Evolutionary conservation across 2,797 vertebrate species (phyloP).

Genomic region (Forpus xanthops): DNA sequence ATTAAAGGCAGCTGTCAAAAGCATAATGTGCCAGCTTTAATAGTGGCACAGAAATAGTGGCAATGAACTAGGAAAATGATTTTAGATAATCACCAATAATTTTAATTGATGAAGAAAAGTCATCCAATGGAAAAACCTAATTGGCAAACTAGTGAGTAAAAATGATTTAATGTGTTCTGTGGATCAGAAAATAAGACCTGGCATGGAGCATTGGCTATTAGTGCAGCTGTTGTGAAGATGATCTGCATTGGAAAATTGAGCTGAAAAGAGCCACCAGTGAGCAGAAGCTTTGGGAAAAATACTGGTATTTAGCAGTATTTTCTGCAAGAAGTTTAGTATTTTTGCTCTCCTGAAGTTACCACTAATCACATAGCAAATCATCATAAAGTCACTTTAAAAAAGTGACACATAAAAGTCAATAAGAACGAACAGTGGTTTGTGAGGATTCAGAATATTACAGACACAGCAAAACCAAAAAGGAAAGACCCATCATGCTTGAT

Average conservation of each 20-base stretch:
- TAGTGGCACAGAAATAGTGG: conserved; percentile 33
- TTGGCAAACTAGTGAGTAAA: conserved; percentile 71
- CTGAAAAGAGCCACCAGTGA: conserved; percentile 17
- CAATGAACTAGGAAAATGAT: conserved; percentile 71
- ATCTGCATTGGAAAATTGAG: conserved; percentile 30
- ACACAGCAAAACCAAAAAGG: background rate
- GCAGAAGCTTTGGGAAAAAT: background rate
- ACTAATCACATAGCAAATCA: background rate
- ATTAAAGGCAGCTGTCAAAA: conserved; percentile 42
- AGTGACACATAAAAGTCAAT: background rate
- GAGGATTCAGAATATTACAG: background rate
- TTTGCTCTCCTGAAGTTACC: background rate
- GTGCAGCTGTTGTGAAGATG: conserved; percentile 56
- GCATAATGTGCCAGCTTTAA: conserved; percentile 9
- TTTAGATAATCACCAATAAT: conserved; percentile 75
- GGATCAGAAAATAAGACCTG: conserved; percentile 62
- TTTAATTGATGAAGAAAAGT: conserved; percentile 76
- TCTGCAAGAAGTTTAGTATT: background rate
- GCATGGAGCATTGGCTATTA: conserved; percentile 54
- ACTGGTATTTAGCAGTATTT: background rate
- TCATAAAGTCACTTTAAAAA: background rate
- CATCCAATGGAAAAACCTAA: conserved; percentile 74
- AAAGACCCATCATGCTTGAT: background rate
- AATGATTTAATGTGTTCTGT: conserved; percentile 70
- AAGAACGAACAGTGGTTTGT: background rate